Conservation (phyloP, 1,140 invertebrate genomes). For the Pseudomyrmex dendroicus region DNA sequence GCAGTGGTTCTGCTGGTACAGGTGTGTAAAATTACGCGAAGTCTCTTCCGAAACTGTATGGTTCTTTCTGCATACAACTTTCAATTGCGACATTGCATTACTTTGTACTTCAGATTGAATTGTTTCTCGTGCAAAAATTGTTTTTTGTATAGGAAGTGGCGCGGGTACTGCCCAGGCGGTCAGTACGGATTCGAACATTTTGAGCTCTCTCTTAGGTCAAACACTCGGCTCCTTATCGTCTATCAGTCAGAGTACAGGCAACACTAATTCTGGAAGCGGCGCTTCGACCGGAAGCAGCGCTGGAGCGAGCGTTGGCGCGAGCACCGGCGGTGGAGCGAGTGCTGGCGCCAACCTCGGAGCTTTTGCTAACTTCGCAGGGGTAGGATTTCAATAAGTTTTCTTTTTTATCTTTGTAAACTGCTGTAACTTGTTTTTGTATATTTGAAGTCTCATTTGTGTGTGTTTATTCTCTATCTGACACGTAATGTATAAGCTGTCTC, state of each 20-base stretch:
- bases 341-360: constrained; percentile 78
- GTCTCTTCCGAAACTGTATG: no score
- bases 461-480: constrained; percentile 18
- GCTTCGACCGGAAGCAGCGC: constrained; percentile 86
- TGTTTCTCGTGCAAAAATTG: not conserved
- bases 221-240: constrained; percentile 64
- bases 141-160: constrained; percentile 11
- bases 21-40: not conserved
- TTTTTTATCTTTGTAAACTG: constrained; percentile 11
- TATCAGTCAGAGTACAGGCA: constrained; percentile 68
- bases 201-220: constrained; percentile 68
- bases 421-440: not conserved
- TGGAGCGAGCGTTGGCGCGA: constrained; percentile 72
- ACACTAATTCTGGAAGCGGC: not conserved
- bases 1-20: constrained; percentile 13
- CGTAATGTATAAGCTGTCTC: constrained; percentile 30
- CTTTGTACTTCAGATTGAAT: constrained; percentile 5
- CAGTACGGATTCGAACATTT: constrained; percentile 38
- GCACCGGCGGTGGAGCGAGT: constrained; percentile 44
- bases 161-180: constrained; percentile 9
- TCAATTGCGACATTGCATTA: not conserved
- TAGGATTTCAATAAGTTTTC: constrained; percentile 78
- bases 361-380: constrained; percentile 78
- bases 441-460: constrained; percentile 16
- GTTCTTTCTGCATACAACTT: not conserved